Evolutionary conservation across 2,888 invertebrate genomes (phyloP), one percentile per base, ranked within the genome.

Genomic region (Eledone cirrhosa): DNA sequence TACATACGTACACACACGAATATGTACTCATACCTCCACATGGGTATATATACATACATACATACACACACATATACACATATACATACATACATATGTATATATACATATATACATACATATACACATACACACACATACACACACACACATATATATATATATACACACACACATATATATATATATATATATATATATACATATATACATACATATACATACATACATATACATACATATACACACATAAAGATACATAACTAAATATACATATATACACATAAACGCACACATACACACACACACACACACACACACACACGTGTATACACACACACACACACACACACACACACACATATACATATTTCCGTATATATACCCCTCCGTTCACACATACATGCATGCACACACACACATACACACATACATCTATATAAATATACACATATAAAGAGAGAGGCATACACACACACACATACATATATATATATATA

Each of bases 401-500:
- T 22, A 63, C 13, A 63, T 22, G 27, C 13, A 16, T 13, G 27
- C 27, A 65, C 27, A 27, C 27, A 27, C 19, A 27, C 27, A 27
- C 27, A 4, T 22, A 22, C 27, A 22, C 27, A 22, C 27, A 24
- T 22, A 1, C 27, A 8, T 63, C 1, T 63, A 8, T 22, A 63
- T 13, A 19, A 8, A 63, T 13, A 63, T 22, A 63, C 8, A 63
- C 13, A 63, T 22, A 63, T 22, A 63, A 8, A 63, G 7, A 63
- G 7, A 63, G 7, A 63, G 7, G 27, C 13, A 63, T 22, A 63
- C 13, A 63, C 13, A 63, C 13, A 63, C 13, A 63, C 13, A 63
- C 13, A 63, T 22, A 63, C 27, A 63, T 63, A 63, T 63, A 63
- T 63, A 63, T 63, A 63, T 63, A 63, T 63, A 63, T 63, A 63